Evolutionary conservation across 2,888 invertebrate genomes (phyloP).

Genomic region (Acleris cristana): DNA sequence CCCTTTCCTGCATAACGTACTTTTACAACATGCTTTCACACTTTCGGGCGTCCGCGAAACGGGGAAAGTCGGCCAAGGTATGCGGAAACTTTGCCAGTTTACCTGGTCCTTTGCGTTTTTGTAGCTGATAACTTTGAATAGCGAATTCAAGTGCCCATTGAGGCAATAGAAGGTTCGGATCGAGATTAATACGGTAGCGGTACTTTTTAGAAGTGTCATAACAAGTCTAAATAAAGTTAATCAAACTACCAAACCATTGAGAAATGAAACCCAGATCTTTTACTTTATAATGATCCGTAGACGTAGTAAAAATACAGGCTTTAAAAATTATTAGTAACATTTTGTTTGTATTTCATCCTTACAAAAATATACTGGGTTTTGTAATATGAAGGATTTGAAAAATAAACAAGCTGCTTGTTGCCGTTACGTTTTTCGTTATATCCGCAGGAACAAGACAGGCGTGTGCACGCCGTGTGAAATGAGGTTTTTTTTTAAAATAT

Average conservation of each 20-base stretch:
- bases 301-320: too few relatives aligned
- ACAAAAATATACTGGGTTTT: too few relatives aligned
- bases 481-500: constrained; percentile 65
- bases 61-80: constrained; percentile 48
- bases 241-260: too few relatives aligned
- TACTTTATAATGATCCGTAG: neutral
- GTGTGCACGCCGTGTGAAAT: constrained; percentile 78
- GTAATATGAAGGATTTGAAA: too few relatives aligned
- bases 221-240: too few relatives aligned
- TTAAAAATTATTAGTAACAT: too few relatives aligned
- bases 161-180: neutral
- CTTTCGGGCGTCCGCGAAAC: constrained; percentile 61
- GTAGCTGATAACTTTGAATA: constrained; percentile 29
- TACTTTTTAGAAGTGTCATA: too few relatives aligned
- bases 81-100: constrained; percentile 55
- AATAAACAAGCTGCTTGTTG: constrained; percentile 9
- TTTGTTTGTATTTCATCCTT: too few relatives aligned
- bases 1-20: constrained; percentile 57
- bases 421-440: constrained; percentile 13
- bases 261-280: neutral
- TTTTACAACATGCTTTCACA: constrained; percentile 75
- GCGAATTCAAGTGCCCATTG: constrained; percentile 11
- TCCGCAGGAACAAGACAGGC: constrained; percentile 62
- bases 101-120: constrained; percentile 17
- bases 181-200: too few relatives aligned